phyloP scores from a whole-genome alignment of 2,888 invertebrate species.

The Leptogaster cylindrica region DNA sequence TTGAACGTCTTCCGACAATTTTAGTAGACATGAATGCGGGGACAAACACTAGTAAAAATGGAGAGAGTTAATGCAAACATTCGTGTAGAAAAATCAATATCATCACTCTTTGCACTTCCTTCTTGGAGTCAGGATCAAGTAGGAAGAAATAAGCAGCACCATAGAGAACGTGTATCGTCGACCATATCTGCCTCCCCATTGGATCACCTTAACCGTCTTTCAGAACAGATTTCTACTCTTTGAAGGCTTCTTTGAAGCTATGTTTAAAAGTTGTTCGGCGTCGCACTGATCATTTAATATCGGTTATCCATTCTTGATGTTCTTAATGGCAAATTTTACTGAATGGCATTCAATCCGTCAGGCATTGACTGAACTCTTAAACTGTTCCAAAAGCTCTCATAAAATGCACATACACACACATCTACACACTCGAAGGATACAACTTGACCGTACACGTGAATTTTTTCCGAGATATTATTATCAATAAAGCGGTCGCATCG shows the following conservation, averaged over 20 bases:
- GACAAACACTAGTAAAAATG: conserved; percentile 9
- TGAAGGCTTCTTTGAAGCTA: too few relatives aligned
- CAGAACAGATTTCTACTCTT: conserved; percentile 6
- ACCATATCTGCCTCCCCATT: neutral
- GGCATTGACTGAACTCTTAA: conserved; percentile 13
- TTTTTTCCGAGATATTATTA: neutral
- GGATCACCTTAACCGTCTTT: conserved; percentile 13
- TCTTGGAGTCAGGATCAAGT: neutral
- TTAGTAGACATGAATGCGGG: neutral
- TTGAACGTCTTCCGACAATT: conserved; percentile 13
- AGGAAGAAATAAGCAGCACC: conserved; percentile 1
- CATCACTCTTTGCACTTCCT: conserved; percentile 20
- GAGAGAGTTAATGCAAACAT: conserved; percentile 34
- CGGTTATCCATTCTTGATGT: neutral
- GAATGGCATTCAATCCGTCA: conserved; percentile 19
- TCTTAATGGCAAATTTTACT: neutral
- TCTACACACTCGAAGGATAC: neutral
- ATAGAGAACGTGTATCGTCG: conserved; percentile 3
- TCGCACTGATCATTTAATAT: too few relatives aligned
- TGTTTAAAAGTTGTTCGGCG: too few relatives aligned
- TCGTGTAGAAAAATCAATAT: conserved; percentile 26
- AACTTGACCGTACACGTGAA: conserved; percentile 20
- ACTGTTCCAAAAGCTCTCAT: conserved; percentile 25
- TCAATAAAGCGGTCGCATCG: neutral
- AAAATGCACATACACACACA: conserved; percentile 11